These are phyloP conservation scores for Heterodera filipjevi DNA, from an alignment of 2,888 invertebrate genomes.

Conservation along the genomic window DNA sequence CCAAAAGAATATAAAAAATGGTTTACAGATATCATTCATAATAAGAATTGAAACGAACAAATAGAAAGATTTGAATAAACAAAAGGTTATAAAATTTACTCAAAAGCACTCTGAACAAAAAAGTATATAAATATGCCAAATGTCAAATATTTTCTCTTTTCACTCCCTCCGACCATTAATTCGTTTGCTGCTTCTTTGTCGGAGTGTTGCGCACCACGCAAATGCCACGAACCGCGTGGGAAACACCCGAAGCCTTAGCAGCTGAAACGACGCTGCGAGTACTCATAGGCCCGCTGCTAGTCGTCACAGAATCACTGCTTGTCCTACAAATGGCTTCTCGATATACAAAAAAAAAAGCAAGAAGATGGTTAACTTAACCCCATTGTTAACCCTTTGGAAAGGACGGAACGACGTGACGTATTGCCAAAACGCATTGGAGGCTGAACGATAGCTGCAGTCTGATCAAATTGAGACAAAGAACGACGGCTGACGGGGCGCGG, in stretches of 20 bases:
- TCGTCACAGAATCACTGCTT: background rate
- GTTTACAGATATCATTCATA: background rate
- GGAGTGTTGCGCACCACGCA: background rate
- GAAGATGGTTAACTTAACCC: too few species aligned
- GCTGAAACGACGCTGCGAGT: background rate
- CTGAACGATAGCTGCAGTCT: background rate
- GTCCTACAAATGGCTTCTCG: background rate
- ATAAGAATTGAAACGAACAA: background rate
- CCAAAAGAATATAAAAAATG: background rate
- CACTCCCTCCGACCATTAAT: background rate
- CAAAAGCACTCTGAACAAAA: background rate
- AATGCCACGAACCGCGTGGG: constrained; percentile 29
- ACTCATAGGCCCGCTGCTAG: background rate
- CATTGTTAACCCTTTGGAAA: background rate
- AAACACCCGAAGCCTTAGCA: constrained; percentile 12
- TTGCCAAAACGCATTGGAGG: constrained; percentile 30
- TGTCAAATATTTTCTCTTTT: background rate
- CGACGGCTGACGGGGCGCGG: constrained; percentile 17
- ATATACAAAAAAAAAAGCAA: too few species aligned
- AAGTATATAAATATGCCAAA: background rate
- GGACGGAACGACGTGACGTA: background rate
- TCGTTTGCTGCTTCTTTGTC: background rate
- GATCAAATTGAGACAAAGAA: background rate
- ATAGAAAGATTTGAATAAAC: background rate
- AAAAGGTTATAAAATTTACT: background rate